Base-by-base conservation (phyloP, 2,888 invertebrate genomes). In the Phengaris arion region DNA sequence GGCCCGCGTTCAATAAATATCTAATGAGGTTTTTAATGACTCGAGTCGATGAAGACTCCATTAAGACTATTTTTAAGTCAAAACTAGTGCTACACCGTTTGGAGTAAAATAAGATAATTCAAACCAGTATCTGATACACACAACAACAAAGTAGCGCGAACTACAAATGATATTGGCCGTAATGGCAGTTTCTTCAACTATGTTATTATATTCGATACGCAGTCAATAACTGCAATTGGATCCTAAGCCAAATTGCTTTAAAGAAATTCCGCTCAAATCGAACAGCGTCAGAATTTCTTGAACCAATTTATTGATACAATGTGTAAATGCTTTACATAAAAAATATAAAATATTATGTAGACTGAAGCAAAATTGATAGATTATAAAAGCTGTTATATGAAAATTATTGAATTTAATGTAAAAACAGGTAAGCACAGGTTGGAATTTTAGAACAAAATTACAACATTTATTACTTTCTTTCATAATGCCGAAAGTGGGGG, bases 71-170 rank as follows among this genome's bases (percentile, higher is more conserved):
- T 12, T 15, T 54, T 55, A 74, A 22, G 13, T 52, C 35, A 68
- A 13, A 46, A 74, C 51, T 48, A 45, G 35, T 68, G 15, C 13
- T 57, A 55, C 45, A 68, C 74, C 74, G 70, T 77, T 79, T 78
- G 78, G 78, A 78, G 80, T 78, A 79, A 73, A 55, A 78, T 75
- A 76, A 77, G 79, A 80, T 75, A 54, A 73, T 76, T 78, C 75
- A 79, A 81, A 83, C 80, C 78, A 78, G 81, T 83, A 78, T 79
- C 77, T 78, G 77, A 77, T 79, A 84, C 83, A 81, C 75, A 83
- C 79, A 4, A 79, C 72, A 74, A 48, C 55, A 59, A 76, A 75
- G 75, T 74, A 75, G 68, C 52, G 74, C 77, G 78, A 81, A 77
- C 78, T 77, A 76, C 59, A 74, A 70, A 78, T 76, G 68, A 77